Evolutionary conservation across 2,888 invertebrate genomes (phyloP).

Genomic region (Zygaena filipendulae): DNA sequence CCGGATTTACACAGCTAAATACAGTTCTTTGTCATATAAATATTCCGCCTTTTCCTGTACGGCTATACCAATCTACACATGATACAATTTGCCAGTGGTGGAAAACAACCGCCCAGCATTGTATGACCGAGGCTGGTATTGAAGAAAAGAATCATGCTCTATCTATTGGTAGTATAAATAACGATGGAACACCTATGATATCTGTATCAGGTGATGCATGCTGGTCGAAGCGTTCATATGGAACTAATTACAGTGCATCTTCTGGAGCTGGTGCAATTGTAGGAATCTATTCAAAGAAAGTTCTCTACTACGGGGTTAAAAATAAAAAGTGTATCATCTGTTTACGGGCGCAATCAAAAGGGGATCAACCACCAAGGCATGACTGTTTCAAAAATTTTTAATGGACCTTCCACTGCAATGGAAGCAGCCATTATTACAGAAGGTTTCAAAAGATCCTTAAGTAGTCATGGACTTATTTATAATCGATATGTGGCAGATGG

Average conservation of each 20-base stretch:
- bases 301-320: neutral
- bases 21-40: conserved; percentile 1
- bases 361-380: neutral
- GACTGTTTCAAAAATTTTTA: neutral
- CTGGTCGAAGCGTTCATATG: conserved; percentile 4
- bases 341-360: neutral
- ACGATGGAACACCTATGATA: conserved; percentile 3
- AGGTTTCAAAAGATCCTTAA: conserved; percentile 10
- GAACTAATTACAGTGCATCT: conserved; percentile 2
- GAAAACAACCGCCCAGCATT: neutral
- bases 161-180: conserved; percentile 1
- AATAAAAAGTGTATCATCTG: neutral
- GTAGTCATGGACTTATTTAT: conserved; percentile 9
- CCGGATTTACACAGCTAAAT: conserved; percentile 1
- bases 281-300: neutral
- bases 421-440: conserved; percentile 9
- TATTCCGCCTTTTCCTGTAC: conserved; percentile 1
- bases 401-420: conserved; percentile 4
- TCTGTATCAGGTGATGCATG: neutral
- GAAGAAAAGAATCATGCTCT: conserved; percentile 2
- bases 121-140: conserved; percentile 1
- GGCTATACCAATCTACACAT: conserved; percentile 2
- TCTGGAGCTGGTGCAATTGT: conserved; percentile 1
- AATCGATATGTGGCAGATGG: conserved; percentile 9
- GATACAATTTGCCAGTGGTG: conserved; percentile 1